Evolutionary conservation across 2,888 invertebrate species (phyloP), one percentile per base, ranked within the genome.

Genomic region (Netelia fuscicornis): DNA sequence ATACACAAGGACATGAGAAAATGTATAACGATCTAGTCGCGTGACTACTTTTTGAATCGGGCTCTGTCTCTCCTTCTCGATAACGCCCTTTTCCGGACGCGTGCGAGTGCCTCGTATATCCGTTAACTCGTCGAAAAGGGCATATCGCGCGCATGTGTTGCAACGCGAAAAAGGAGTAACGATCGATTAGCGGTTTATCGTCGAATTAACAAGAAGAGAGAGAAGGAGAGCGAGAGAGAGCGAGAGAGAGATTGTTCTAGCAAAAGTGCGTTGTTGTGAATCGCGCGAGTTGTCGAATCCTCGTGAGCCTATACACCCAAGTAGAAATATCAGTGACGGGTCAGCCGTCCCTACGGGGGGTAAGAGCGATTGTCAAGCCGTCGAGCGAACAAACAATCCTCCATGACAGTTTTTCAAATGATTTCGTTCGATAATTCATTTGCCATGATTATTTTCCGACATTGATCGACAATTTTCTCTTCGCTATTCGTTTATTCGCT

Each of bases 171-270:
- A 65, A 42, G 30, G 56, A 71, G 65, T 80, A 52, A 71, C 65
- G 71, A 80, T 84, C 80, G 84, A 84, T 81, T 71, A 58, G 76
- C 71, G 72, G 60, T 76, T 84, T 84, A 80, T 81, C 75, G 65
- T 60, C 58, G 52, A 30, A 56, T 37, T 8, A 1, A 37, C 5
- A 37, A 37, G 6, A 6, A 37, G 2, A 37, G 37, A 37, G 3
- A 0, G 37, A 37, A 6, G 37, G 6, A 6, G 37, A 37, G 6
- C 0, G 37, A 37, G 65, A 65, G 6, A 6, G 37, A 37, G 6
- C 0, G 37, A 37, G 65, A 65, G 58, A 70, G 48, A 62, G 64
- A 70, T 71, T 58, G 8, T 42, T 5, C 37, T 37, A 30, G 71
- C 25, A 25, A 62, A 70, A 30, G 58, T 76, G 83, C 70, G 71